A percentile compares a stretch with the other conserved stretches of the same genome.
These are phyloP conservation scores for Torymus texanus DNA, from an alignment of 2,888 invertebrate genomes.

Conservation along the genomic window DNA sequence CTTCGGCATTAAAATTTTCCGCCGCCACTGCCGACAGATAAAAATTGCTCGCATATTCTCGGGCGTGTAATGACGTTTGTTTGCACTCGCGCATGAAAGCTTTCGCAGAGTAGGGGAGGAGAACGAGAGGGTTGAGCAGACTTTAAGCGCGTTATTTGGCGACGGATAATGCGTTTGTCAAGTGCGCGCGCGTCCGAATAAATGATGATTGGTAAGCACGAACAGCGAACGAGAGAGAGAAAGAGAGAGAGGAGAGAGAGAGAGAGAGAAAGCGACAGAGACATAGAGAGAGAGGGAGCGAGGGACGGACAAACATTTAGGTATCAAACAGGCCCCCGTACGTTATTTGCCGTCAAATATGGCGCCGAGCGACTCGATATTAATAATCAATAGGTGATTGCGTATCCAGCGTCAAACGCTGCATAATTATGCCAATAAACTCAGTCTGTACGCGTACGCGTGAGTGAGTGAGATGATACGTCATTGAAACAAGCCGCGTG, in stretches of 20 bases:
- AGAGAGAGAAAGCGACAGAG: neutral
- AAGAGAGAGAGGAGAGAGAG: neutral
- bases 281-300: neutral
- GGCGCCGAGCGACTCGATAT: slow-evolving; percentile 9
- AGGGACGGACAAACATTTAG: slow-evolving; percentile 15
- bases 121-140: neutral
- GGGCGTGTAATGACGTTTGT: slow-evolving; percentile 18
- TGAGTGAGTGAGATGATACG: too few species aligned
- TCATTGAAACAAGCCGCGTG: too few species aligned
- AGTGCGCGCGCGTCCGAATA: slow-evolving; percentile 18
- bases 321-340: neutral
- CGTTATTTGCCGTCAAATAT: slow-evolving; percentile 37
- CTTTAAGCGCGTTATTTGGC: slow-evolving; percentile 17
- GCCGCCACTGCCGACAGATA: neutral
- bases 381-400: slow-evolving; percentile 45
- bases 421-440: slow-evolving; percentile 21
- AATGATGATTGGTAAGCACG: slow-evolving; percentile 32
- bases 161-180: slow-evolving; percentile 33
- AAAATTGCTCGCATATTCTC: neutral
- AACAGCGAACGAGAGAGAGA: neutral
- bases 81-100: neutral
- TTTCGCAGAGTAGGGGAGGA: neutral
- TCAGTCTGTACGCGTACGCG: too few species aligned
- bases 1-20: slow-evolving; percentile 17
- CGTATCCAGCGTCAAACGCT: neutral